Base-by-base conservation (phyloP, 1,140 invertebrate genomes). In the Drosophila asahinai region DNA sequence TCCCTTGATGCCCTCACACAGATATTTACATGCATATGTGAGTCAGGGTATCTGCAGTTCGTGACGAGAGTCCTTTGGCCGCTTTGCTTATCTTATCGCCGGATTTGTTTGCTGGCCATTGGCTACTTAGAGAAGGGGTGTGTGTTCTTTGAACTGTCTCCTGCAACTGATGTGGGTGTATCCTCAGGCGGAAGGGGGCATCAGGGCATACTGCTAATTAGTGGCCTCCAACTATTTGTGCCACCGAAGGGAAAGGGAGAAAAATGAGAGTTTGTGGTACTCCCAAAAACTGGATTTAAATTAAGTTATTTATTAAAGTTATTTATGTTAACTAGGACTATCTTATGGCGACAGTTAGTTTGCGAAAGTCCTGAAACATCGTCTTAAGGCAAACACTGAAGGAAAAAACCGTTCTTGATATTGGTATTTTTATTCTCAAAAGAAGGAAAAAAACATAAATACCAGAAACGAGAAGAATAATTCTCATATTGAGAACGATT, bases 131-230 rank as follows among this genome's bases (percentile, higher is more conserved):
- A 60, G 70, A 65, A 61, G 67, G 77, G 51, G 40, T 12, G 48
- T n/a, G 12, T 33, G 64, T 25, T 51, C 70, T 86, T 87, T 87
- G 77, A 89, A 80, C 77, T 73, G 62, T 12, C 60, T 64, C 12
- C 45, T 87, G 84, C 84, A 89, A 71, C 49, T 87, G 83, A 87
- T 89, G 77, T 83, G 84, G 83, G 83, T 66, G 27, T 72, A 58
- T 38, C 38, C 27, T 2, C 47, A 25, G 4, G 25, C 9, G 43
- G 22, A n/a, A 5, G 2, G 19, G 38, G n/a, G 17, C 30, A 36
- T 12, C 51, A 15, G 38, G 64, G 12, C 33, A 63, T 15, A 30
- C 54, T 72, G 64, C 61, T 76, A 81, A 83, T 84, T 80, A 80
- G 64, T 75, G 57, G 38, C 76, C 64, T 65, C 51, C 42, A 74